Conservation (phyloP, 2,113 vertebrate species). For the Arvicanthis niloticus region DNA sequence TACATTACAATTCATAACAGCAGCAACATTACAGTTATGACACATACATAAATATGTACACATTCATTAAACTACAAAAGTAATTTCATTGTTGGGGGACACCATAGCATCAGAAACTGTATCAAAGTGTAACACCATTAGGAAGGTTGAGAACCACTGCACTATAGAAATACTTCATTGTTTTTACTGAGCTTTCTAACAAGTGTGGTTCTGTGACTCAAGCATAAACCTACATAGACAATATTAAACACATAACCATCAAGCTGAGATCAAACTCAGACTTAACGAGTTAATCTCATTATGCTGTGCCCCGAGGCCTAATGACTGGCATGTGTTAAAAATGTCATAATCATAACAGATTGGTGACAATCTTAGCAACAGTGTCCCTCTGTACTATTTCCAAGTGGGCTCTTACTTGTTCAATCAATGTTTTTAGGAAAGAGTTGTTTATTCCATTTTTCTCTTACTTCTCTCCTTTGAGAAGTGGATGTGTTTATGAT, state of each 20-base stretch:
- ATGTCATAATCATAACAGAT: background rate
- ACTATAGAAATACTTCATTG: background rate
- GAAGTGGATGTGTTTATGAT: background rate
- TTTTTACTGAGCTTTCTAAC: background rate
- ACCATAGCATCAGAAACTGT: background rate
- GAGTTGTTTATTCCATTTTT: background rate
- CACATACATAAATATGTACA: too few relatives aligned
- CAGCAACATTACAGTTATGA: background rate
- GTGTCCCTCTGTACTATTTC: background rate
- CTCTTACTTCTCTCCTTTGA: background rate
- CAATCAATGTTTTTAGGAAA: background rate
- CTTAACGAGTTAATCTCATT: slow-evolving; percentile 15
- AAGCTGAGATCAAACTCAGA: slow-evolving; percentile 23
- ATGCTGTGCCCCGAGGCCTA: background rate
- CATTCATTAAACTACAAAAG: background rate
- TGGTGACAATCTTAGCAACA: background rate
- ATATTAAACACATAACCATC: background rate
- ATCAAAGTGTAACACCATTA: background rate
- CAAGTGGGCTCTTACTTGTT: background rate
- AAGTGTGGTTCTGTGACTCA: background rate
- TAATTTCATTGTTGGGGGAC: background rate
- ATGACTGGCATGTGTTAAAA: background rate
- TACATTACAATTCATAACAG: background rate
- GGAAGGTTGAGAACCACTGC: background rate
- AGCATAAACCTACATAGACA: background rate